A percentile compares a stretch with the other conserved stretches of the same genome.
Conservation (phyloP, 2,888 invertebrate genomes). For the Rhagophthalmus giganteus region DNA sequence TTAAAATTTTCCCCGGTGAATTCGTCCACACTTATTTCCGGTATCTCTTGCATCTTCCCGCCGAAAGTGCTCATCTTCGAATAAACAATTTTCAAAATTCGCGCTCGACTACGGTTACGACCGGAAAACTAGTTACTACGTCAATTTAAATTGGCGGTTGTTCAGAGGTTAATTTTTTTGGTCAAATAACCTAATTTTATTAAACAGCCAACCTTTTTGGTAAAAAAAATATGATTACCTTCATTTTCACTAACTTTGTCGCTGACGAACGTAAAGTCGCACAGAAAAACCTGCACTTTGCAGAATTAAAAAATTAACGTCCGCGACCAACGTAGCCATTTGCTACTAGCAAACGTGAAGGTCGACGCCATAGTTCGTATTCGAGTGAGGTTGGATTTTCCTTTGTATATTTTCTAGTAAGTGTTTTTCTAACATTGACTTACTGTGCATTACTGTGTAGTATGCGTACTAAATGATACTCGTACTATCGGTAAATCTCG, state of each 20-base stretch:
- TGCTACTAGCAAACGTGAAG: conserved; percentile 39
- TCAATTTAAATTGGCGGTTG: conserved; percentile 24
- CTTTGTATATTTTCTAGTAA: conserved; percentile 46
- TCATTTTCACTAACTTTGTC: no score
- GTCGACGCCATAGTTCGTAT: conserved; percentile 52
- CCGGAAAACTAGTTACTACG: background rate
- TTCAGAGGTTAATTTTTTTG: conserved; percentile 49
- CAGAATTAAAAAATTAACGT: no score
- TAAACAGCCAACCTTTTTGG: no score
- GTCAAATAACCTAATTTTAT: conserved; percentile 54
- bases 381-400: conserved; percentile 53
- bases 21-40: conserved; percentile 64
- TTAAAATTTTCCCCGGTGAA: conserved; percentile 57
- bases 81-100: conserved; percentile 29
- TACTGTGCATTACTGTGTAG: conserved; percentile 8
- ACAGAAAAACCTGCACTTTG: no score
- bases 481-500: no score
- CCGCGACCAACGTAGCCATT: conserved; percentile 42
- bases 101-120: conserved; percentile 14
- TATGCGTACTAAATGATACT: no score
- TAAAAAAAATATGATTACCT: conserved; percentile 4
- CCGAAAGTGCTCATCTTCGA: conserved; percentile 62
- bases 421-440: conserved; percentile 33
- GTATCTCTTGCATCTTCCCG: conserved; percentile 64
- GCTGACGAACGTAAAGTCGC: no score